Base-by-base conservation (phyloP, 2,888 invertebrate genomes). In the Melieria crassipennis region DNA sequence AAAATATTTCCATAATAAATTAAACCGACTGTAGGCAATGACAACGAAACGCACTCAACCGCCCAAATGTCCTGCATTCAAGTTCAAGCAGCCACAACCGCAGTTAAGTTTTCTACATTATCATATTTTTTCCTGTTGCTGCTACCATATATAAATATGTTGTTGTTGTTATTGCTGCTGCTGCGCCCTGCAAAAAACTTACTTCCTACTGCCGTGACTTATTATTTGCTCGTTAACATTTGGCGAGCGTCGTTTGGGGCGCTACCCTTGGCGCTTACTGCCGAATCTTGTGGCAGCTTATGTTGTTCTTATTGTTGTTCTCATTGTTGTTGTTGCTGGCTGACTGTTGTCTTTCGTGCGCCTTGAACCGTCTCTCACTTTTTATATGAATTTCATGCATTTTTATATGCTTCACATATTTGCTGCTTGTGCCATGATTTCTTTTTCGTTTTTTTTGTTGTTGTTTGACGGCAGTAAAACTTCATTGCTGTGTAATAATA, bases 161-260 rank as follows among this genome's bases (percentile, higher is more conserved):
- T 30, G 30, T 30, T 30, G 30, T 30, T 30, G 30, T 30, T 30
- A 3, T 30, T 30, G 30, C 3, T 30, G 30, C 30, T 30, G 30
- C 30, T 30, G 30, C 30, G 30, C 30, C 30, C 30, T 30, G 30
- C 30, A 30, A 30, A 30, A 30, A 30, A 30, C 30, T 30, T 30
- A 30, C 30, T 30, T 43, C 45, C 56, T 55, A 56, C 63, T 52
- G 57, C 64, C 48, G 71, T 73, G 71, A 71, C 73, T 73, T 69
- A 73, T 73, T 71, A 73, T 73, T 73, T 71, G 71, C 71, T 69
- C 71, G 73, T 71, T 73, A 65, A 71, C 70, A 71, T 70, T 70
- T 70, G 46, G 63, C 57, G 50, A 42, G 48, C 65, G 58, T 57
- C 64, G 56, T n/a, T 9, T 10, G 56, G 13, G 13, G 48, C 30